These are phyloP conservation scores for Luperina testacea DNA, from an alignment of 2,888 invertebrate genomes.

Conservation along the genomic window DNA sequence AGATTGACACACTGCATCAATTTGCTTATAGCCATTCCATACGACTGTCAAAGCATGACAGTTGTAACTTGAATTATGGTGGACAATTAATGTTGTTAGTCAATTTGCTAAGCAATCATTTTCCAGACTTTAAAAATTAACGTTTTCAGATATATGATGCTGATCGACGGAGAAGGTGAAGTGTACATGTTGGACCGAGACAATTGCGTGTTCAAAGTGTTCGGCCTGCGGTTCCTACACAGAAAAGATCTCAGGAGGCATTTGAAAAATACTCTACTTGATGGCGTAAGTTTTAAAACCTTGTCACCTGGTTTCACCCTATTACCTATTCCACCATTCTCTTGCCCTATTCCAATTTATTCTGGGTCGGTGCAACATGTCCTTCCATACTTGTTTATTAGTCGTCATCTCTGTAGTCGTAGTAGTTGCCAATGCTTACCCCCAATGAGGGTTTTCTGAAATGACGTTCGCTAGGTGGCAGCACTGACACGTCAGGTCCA, in stretches of 20 bases:
- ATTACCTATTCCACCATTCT: background rate
- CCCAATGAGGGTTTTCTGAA: no score
- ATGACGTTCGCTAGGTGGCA: no score
- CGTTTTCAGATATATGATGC: slow-evolving; percentile 96
- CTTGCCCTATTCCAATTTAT: no score
- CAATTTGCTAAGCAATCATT: background rate
- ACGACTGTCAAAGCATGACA: background rate
- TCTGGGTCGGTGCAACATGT: no score
- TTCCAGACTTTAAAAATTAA: background rate
- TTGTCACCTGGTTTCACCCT: background rate
- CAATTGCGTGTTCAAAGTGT: slow-evolving; percentile 96
- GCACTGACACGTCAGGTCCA: no score
- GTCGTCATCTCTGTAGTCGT: no score
- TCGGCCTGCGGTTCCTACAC: slow-evolving; percentile 94
- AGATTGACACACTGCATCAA: no score
- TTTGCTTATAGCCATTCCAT: background rate
- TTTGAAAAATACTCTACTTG: slow-evolving; percentile 95
- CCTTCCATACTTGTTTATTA: no score
- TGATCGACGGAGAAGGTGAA: slow-evolving; percentile 95
- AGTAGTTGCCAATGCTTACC: no score
- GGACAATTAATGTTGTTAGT: background rate
- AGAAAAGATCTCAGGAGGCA: slow-evolving; percentile 93
- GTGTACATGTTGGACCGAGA: slow-evolving; percentile 99
- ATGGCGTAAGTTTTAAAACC: slow-evolving; percentile 93
- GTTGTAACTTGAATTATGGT: background rate